phyloP scores from a whole-genome alignment of 2,113 vertebrate species.

The Poecilia latipinna region DNA sequence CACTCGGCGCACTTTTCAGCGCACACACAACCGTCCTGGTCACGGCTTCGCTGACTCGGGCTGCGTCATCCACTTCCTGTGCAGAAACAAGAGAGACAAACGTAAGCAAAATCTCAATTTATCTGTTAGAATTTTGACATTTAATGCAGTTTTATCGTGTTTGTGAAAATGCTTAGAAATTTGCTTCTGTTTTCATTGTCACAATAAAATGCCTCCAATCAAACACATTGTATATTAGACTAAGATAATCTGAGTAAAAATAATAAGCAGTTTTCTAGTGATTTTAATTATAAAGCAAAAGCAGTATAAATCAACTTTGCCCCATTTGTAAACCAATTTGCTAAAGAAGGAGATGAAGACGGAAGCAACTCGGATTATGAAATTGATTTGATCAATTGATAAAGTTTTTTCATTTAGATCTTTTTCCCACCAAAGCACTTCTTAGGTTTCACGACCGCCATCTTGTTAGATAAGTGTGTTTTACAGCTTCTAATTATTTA shows the following conservation, averaged over 20 bases:
- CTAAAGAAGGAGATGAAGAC: too few species aligned
- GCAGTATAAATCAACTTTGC: too few species aligned
- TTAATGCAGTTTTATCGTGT: conserved; percentile 1
- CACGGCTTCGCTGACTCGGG: conserved; percentile 90
- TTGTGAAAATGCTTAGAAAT: conserved; percentile 6
- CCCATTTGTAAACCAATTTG: not conserved
- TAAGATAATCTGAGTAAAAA: not conserved
- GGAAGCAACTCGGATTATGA: too few species aligned
- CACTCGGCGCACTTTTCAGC: conserved; percentile 83
- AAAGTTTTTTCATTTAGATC: too few species aligned
- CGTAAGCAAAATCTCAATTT: not conserved
- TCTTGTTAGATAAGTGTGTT: too few species aligned
- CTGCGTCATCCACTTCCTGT: conserved; percentile 89
- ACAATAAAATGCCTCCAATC: not conserved
- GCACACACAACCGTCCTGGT: conserved; percentile 87
- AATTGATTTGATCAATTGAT: too few species aligned
- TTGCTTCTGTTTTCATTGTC: not conserved
- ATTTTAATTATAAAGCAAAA: not conserved
- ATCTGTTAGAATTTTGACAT: not conserved
- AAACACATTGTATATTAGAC: not conserved
- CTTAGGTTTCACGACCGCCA: too few species aligned
- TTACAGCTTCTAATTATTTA: too few species aligned
- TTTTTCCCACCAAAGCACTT: too few species aligned
- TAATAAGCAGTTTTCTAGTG: not conserved
- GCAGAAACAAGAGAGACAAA: conserved; percentile 9